phyloP scores from a whole-genome alignment of 2,797 vertebrate genomes.

The Tarsius wallacei region DNA sequence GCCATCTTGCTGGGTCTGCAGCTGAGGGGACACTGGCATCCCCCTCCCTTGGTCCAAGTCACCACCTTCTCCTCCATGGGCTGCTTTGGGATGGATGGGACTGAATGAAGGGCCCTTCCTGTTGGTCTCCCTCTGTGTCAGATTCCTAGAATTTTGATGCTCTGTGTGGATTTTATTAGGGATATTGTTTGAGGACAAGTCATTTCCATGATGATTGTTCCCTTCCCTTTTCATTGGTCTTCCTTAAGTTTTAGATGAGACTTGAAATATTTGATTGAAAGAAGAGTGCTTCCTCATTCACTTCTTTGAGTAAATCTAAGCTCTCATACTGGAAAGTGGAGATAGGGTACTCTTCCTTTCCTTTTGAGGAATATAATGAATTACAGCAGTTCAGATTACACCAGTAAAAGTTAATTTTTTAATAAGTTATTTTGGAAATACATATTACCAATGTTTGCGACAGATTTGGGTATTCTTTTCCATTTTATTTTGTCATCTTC shows the following conservation, averaged over 20 bases:
- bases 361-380: constrained; percentile 81
- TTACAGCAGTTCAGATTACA: constrained; percentile 70
- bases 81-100: neutral
- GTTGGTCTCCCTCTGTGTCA: neutral
- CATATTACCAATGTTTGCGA: constrained; percentile 68
- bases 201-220: neutral
- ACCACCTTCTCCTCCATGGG: neutral
- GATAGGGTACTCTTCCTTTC: constrained; percentile 73
- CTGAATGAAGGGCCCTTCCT: neutral
- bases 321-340: neutral
- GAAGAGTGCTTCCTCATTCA: neutral
- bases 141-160: neutral
- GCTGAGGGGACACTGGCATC: neutral
- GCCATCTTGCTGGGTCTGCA: neutral
- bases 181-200: neutral
- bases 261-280: neutral
- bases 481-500: constrained; percentile 77
- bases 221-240: neutral
- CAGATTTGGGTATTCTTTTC: constrained; percentile 75
- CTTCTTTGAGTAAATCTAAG: constrained; percentile 4
- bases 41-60: neutral
- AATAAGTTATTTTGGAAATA: constrained; percentile 83
- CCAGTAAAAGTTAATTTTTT: constrained; percentile 75
- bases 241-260: neutral
- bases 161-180: neutral